phyloP scores from a whole-genome alignment of 2,888 invertebrate genomes.

The Protodeltote pygarga region DNA sequence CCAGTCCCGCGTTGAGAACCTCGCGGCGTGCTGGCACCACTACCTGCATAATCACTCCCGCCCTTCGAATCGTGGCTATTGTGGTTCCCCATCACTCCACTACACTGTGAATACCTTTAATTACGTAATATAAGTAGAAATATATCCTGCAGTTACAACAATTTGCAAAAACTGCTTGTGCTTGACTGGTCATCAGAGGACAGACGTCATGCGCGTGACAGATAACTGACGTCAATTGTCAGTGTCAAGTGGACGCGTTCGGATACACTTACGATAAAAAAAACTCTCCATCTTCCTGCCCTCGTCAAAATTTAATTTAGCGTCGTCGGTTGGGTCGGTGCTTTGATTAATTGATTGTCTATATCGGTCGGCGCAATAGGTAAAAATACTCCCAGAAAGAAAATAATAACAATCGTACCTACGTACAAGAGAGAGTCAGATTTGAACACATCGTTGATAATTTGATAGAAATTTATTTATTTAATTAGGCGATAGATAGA shows the following conservation, averaged over 20 bases:
- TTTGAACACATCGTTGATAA: too few species aligned
- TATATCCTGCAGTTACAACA: slow-evolving; percentile 25
- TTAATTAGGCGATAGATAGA: too few species aligned
- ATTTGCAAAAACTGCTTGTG: slow-evolving; percentile 16
- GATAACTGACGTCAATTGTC: slow-evolving; percentile 43
- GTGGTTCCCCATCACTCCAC: slow-evolving; percentile 72
- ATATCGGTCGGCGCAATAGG: too few species aligned
- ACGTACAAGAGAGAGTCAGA: too few species aligned
- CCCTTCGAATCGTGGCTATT: slow-evolving; percentile 71
- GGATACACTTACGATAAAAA: slow-evolving; percentile 14
- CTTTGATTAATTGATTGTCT: too few species aligned
- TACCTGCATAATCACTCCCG: slow-evolving; percentile 65
- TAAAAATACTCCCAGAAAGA: too few species aligned
- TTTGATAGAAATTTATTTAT: too few species aligned
- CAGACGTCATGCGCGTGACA: slow-evolving; percentile 37
- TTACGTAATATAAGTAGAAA: slow-evolving; percentile 36
- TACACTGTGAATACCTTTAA: slow-evolving; percentile 25
- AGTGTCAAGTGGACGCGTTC: slow-evolving; percentile 27
- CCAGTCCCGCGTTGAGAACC: slow-evolving; percentile 79
- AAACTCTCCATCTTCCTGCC: too few species aligned
- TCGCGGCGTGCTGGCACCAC: slow-evolving; percentile 74
- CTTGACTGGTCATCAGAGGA: slow-evolving; percentile 31
- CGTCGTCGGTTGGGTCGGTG: too few species aligned
- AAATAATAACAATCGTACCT: not conserved
- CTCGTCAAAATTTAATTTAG: too few species aligned